Base-by-base conservation (phyloP, 2,113 vertebrate species). In the Leptodactylus fuscus region DNA sequence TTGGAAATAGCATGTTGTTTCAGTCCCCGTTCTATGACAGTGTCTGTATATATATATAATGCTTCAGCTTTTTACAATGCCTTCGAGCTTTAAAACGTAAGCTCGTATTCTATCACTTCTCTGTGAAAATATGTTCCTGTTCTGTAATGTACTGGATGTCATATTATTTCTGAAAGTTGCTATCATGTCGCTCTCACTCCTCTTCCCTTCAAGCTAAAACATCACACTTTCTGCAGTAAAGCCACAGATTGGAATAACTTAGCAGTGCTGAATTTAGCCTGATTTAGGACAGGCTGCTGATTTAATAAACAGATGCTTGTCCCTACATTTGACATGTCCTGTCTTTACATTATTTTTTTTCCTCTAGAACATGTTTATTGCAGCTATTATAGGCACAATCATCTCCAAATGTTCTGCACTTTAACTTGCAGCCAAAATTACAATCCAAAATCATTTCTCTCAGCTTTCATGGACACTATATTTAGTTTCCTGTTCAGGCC, bases 271-370 rank as follows among this genome's bases (percentile, higher is more conserved):
- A 86, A 80, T 73, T 60, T 73, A 73, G 84, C 27, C 84, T 73
- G 77, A 86, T 86, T 86, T 81, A 73, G 62, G 76, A 86, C 77
- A 86, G 84, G 67, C 76, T 86, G 84, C 76, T 81, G 76, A 80
- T 55, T 81, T 81, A 86, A 86, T 81, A 86, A 86, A 81, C 84
- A 86, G 77, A 86, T 86, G 84, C 84, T 86, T 48, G 67, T 86
- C 76, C 76, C 77, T 81, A 73, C 24, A 81, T 73, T 81, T 86
- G 84, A 86, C 77, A 81, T 86, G 76, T 81, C 84, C 76, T 86
- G 84, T 86, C 84, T 80, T 81, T 73, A n/a, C 36, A 73, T 58
- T 46, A 1, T 34, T 81, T 85, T 81, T n/a, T 81, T 44, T 34
- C n/a, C n/a, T 16, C 24, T 51, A 46, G 67, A 86, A 86, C 84